Evolutionary conservation across 2,113 vertebrate species (phyloP).

Genomic region (Malaclemys terrapin): DNA sequence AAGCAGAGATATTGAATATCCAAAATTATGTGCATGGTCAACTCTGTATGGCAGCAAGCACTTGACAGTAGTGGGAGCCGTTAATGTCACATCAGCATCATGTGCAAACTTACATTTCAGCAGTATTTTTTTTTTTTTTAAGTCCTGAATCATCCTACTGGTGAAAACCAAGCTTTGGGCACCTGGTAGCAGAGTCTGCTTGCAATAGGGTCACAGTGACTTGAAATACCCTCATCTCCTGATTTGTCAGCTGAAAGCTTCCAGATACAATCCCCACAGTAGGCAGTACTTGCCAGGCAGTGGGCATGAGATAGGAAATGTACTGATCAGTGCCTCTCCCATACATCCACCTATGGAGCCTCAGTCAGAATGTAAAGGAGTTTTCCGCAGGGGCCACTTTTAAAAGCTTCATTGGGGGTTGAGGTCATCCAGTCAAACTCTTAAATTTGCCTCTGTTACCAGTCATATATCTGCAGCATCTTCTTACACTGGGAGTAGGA

Average conservation of each 20-base stretch:
- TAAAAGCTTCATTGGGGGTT: neutral
- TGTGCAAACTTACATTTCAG: no score
- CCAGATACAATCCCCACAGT: neutral
- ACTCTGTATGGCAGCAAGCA: neutral
- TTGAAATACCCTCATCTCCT: neutral
- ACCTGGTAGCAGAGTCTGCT: no score
- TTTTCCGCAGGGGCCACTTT: neutral
- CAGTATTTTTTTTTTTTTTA: neutral
- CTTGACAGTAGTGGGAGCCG: neutral
- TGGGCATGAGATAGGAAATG: no score
- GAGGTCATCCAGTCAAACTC: neutral
- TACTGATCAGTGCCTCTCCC: neutral
- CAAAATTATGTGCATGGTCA: neutral
- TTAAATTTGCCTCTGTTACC: neutral
- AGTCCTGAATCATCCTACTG: neutral
- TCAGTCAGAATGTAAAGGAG: neutral
- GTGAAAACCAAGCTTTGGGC: neutral
- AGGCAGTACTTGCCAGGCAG: neutral
- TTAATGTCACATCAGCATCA: neutral
- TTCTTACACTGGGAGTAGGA: neutral
- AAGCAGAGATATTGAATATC: neutral
- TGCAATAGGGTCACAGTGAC: no score
- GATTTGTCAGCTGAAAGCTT: neutral
- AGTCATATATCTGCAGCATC: neutral
- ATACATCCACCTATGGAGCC: neutral